phyloP scores from a whole-genome alignment of 2,888 invertebrate species.

The Cephus runcator region DNA sequence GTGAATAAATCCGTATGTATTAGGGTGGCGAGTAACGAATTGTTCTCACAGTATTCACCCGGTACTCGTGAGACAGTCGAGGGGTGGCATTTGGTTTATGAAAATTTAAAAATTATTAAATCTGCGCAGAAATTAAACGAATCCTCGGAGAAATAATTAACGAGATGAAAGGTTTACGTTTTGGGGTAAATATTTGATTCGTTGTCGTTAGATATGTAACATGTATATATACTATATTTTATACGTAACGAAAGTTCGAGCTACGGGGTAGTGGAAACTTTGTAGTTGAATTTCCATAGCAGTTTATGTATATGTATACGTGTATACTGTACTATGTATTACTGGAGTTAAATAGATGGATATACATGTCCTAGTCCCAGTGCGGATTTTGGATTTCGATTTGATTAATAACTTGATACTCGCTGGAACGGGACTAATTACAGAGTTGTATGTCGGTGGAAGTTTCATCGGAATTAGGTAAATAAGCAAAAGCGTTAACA shows the following conservation, averaged over 20 bases:
- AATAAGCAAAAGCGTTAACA: neutral
- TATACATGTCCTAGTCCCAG: neutral
- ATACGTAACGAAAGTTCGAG: neutral
- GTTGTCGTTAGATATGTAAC: neutral
- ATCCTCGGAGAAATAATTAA: neutral
- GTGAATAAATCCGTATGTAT: conserved; percentile 29
- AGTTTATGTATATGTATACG: neutral
- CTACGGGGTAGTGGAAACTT: neutral
- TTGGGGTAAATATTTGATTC: neutral
- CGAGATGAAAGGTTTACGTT: neutral
- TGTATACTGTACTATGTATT: neutral
- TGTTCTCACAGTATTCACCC: neutral
- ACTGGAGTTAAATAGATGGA: neutral
- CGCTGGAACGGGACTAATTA: neutral
- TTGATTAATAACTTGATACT: neutral
- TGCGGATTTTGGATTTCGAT: neutral
- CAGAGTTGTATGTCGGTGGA: neutral
- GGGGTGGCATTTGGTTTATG: neutral
- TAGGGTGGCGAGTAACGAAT: neutral
- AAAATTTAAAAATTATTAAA: neutral
- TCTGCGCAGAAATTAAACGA: neutral
- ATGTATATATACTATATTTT: neutral
- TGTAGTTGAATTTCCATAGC: neutral
- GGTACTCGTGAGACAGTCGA: neutral
- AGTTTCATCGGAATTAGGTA: neutral